Evolutionary conservation across 92 coral and sea anemone species (phyloP).

Genomic region (Desmophyllum pertusum): DNA sequence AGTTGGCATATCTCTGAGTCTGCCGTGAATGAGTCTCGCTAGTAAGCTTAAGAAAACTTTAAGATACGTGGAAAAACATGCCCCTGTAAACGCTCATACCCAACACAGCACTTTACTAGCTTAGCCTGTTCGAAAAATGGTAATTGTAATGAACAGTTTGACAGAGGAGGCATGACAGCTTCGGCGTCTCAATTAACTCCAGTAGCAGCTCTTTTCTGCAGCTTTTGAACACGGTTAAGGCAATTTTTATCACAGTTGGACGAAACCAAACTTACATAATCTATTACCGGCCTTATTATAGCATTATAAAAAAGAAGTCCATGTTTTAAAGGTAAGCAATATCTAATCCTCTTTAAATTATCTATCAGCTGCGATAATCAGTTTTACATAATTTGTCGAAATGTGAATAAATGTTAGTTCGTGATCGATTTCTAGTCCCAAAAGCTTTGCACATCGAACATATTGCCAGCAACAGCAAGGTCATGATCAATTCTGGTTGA

Average conservation of each 20-base stretch:
- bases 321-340: too few species aligned
- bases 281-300: slow-evolving; percentile 31
- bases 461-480: background rate
- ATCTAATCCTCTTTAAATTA: too few species aligned
- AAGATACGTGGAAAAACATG: too few species aligned
- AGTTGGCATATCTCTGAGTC: too few species aligned
- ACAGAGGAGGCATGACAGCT: slow-evolving; percentile 22
- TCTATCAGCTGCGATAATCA: too few species aligned
- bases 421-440: too few species aligned
- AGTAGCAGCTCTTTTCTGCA: background rate
- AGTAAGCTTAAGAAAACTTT: too few species aligned
- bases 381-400: too few species aligned
- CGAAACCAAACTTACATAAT: slow-evolving; percentile 35
- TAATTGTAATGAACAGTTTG: background rate
- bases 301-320: slow-evolving; percentile 33
- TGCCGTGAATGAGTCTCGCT: too few species aligned
- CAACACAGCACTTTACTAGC: slow-evolving; percentile 1
- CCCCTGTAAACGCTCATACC: background rate
- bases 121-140: slow-evolving; percentile 17
- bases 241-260: slow-evolving; percentile 32
- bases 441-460: background rate
- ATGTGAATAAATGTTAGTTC: too few species aligned
- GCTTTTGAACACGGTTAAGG: background rate
- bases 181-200: background rate
- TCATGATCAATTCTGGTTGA: background rate